Evolutionary conservation across 2,797 vertebrate genomes (phyloP).

Genomic region (Chromobotia macracanthus): DNA sequence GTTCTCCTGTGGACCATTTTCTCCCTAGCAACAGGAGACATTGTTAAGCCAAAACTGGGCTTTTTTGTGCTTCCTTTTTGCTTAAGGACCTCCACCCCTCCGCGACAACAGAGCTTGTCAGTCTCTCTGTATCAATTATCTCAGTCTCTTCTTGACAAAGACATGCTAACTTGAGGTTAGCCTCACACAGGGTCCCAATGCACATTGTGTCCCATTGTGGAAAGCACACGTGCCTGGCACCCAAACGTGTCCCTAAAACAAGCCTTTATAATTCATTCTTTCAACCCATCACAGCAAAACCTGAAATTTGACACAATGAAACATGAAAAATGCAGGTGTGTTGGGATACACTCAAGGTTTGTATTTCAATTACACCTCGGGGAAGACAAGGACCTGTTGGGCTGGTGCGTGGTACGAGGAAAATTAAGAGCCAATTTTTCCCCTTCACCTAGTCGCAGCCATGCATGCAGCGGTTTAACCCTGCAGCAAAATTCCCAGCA

Average conservation of each 20-base stretch:
- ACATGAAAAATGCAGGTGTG: slow-evolving; percentile 63
- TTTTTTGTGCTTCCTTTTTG: slow-evolving; percentile 56
- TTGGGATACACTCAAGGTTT: slow-evolving; percentile 61
- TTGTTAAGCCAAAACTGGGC: slow-evolving; percentile 55
- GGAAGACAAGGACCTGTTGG: slow-evolving; percentile 61
- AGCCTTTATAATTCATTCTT: slow-evolving; percentile 55
- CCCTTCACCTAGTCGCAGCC: slow-evolving; percentile 3
- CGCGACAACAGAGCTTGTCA: slow-evolving; percentile 68
- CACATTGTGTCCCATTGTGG: slow-evolving; percentile 55
- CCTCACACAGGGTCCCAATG: slow-evolving; percentile 57
- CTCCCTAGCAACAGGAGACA: slow-evolving; percentile 63
- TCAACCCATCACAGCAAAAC: slow-evolving; percentile 64
- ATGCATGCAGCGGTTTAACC: slow-evolving; percentile 21
- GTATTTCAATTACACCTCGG: slow-evolving; percentile 66
- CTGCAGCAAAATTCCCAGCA: neutral
- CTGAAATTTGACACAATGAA: slow-evolving; percentile 65
- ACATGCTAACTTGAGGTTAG: slow-evolving; percentile 60
- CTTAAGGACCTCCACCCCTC: slow-evolving; percentile 56
- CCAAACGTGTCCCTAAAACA: slow-evolving; percentile 66
- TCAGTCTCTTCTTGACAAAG: slow-evolving; percentile 72
- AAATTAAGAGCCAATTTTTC: slow-evolving; percentile 45
- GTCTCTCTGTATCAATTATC: slow-evolving; percentile 74
- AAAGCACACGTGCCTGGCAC: slow-evolving; percentile 61
- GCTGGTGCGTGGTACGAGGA: slow-evolving; percentile 54
- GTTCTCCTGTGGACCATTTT: slow-evolving; percentile 59